These are phyloP conservation scores for Drosophila basisetae DNA, from an alignment of 2,888 invertebrate species.

Conservation along the genomic window DNA sequence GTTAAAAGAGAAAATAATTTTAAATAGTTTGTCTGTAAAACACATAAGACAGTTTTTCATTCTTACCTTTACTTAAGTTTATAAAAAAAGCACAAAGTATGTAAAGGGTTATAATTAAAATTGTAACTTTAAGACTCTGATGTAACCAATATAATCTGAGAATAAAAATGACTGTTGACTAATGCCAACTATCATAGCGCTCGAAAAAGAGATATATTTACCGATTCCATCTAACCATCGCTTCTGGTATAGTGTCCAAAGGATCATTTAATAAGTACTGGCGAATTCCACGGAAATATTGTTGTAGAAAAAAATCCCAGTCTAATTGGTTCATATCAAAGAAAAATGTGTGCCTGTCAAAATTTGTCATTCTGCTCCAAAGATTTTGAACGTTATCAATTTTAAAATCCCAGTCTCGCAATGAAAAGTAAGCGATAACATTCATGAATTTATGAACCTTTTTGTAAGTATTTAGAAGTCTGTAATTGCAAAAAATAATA, in stretches of 20 bases:
- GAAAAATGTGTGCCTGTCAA: constrained; percentile 87
- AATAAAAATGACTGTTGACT: background rate
- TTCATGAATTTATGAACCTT: constrained; percentile 90
- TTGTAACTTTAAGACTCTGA: constrained; percentile 10
- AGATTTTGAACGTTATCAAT: constrained; percentile 14
- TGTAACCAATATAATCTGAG: constrained; percentile 24
- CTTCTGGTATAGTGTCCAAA: constrained; percentile 90
- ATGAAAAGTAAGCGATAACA: constrained; percentile 92
- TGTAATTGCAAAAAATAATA: background rate
- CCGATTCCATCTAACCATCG: constrained; percentile 69
- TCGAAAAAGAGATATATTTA: background rate
- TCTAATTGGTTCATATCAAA: constrained; percentile 90
- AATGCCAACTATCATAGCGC: background rate
- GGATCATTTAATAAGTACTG: constrained; percentile 93
- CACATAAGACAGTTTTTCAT: background rate
- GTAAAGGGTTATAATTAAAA: background rate
- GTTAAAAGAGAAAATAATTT: background rate
- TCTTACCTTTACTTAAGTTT: background rate
- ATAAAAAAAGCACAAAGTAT: background rate
- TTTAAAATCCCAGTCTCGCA: constrained; percentile 87
- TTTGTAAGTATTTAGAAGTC: constrained; percentile 24
- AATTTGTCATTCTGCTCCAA: constrained; percentile 14
- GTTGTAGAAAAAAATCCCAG: constrained; percentile 90
- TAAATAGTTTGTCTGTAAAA: background rate
- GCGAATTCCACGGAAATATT: constrained; percentile 90